Evolutionary conservation across 2,113 vertebrate species (phyloP), one percentile per base, ranked within the genome.

Genomic region (Ursus arctos): DNA sequence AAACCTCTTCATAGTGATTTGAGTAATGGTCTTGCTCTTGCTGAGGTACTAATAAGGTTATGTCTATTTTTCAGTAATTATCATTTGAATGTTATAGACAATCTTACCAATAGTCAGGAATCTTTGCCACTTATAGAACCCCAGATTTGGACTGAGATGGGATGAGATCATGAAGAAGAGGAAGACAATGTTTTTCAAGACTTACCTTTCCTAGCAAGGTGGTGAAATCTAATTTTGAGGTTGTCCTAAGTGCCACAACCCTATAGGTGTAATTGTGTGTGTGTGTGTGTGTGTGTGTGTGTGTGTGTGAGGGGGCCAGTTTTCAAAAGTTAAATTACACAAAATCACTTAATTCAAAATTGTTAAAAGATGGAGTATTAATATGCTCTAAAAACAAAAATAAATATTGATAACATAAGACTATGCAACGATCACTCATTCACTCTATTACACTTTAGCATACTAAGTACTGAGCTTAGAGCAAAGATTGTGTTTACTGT

Each of bases 401-500:
- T 81, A 86, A 91, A 67, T 55, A 85, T 49, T 40, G 26, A 15
- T 53, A 82, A 61, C 43, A 6, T 59, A 57, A 53, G 31, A 57
- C 22, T 36, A 83, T 51, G 31, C 49, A 91, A 69, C 4, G 31
- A 96, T 53, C 11, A n/a, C 18, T 88, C 33, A 13, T 53, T 93
- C 53, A 36, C 53, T 71, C 40, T 33, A 24, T 51, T 18, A 24
- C 9, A 86, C 49, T 76, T 89, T 88, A 76, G 40, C 4, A 76
- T 40, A 77, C 74, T 43, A 96, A 90, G 59, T 63, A 76, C 80
- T 61, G 51, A 67, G 36, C 47, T 92, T 74, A 84, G 40, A 95
- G 49, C 77, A 88, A 91, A 92, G 76, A 82, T 61, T 53, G 74
- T 96, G 47, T 90, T 97, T 57, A 90, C 43, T 10, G 57, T 80